Percentiles rank a stretch among this genome's conserved stretches.
Evolutionary conservation across 2,888 invertebrate genomes (phyloP).

Genomic region (Hymenopus coronatus): DNA sequence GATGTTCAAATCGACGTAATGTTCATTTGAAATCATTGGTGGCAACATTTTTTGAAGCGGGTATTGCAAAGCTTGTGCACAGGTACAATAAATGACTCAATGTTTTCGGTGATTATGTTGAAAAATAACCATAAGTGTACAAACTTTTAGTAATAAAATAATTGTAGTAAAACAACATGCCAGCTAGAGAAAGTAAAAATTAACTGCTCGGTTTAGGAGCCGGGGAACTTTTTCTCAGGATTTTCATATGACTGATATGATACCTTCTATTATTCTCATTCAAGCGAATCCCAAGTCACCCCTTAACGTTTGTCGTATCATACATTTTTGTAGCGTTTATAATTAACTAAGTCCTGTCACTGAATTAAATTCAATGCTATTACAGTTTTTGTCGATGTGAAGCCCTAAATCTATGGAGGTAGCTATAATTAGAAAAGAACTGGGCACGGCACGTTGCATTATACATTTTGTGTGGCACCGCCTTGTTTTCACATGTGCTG

Average conservation of each 20-base stretch:
- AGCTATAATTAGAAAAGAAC: background rate
- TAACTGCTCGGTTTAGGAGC: background rate
- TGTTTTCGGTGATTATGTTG: no score
- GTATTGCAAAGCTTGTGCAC: no score
- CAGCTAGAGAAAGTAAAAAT: no score
- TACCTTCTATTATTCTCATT: background rate
- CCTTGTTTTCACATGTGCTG: background rate
- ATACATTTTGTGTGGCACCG: background rate
- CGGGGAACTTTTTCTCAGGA: background rate
- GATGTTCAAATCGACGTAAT: no score
- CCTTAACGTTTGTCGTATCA: background rate
- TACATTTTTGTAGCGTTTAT: background rate
- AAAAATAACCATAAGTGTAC: no score
- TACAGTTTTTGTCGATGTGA: background rate
- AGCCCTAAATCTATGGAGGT: background rate
- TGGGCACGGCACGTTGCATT: background rate
- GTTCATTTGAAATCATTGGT: no score
- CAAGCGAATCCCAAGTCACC: background rate
- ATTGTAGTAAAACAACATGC: no score
- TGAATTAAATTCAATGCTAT: background rate
- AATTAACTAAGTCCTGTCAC: background rate
- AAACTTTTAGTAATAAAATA: no score
- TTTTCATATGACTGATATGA: background rate
- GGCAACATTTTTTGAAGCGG: no score
- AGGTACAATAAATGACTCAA: no score